Evolutionary conservation across 2,797 vertebrate genomes (phyloP), one percentile per base, ranked within the genome.

Genomic region (Podargus strigoides): DNA sequence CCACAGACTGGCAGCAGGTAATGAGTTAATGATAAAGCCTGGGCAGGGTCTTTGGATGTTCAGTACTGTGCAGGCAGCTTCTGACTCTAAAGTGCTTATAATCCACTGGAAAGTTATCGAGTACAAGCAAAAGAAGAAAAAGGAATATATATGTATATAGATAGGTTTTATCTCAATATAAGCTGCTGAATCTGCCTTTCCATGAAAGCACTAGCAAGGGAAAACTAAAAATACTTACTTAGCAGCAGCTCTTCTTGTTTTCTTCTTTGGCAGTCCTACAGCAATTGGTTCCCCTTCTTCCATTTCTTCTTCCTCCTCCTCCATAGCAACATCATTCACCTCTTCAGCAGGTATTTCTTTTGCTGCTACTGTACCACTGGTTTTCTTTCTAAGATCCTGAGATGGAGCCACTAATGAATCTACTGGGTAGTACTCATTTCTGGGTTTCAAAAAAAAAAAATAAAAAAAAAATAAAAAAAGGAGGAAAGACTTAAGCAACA

Each of bases 371-470:
- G 26, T 47, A 52, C 66, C 89, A 30, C 20, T 80, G 3, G 41
- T 89, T 90, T 90, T 98, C 95, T 98, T 99, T 89, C 98, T 97
- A 70, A 99, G 96, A 96, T 99, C 97, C 95, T 99, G 99, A 85
- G 98, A 98, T 7, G 99, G 99, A 56, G 99, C 99, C 50, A 99
- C 98, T 90, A 99, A 96, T 63, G 98, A 97, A 97, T 99, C 99
- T 32, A 98, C 97, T 23, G 98, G 98, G 96, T 98, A 99, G 95
- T 99, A 99, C 96, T 99, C 99, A 36, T 99, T 99, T 96, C 99
- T 99, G 95, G 27, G 37, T 90, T 67, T 17, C 86, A 94, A 59
- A 80, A 69, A 55, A 87, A 42, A 32, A 32, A 14, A 14, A 37
- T 24, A 49, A 27, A 26, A n/a, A n/a, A n/a, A n/a, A n/a, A n/a